Base-by-base conservation (phyloP, 2,113 vertebrate species). In the Charina bottae region DNA sequence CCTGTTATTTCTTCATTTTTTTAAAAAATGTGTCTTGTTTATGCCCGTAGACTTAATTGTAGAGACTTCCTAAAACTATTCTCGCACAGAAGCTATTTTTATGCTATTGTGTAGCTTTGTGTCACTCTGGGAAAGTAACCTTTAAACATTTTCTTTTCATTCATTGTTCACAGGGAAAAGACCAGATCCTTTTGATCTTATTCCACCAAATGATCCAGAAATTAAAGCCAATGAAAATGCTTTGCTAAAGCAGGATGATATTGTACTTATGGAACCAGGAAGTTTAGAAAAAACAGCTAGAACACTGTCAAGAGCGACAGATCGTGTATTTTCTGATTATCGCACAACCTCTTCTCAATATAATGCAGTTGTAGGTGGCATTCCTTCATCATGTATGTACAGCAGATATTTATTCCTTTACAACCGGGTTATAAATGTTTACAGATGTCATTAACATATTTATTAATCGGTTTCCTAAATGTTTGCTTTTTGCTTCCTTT, bases 321-420 rank as follows among this genome's bases (percentile, higher is more conserved):
- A 94, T 78, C 3, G 7, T 6, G 94, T 93, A 23, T 96, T 96
- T 92, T 60, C 96, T 53, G 90, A 95, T 93, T 98, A 98, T 90
- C 90, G 68, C 72, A 98, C 98, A 93, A 95, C 97, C 1, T 98
- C 98, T 56, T 98, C 98, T 78, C 92, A 97, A 85, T 98, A 98
- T 55, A 97, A 93, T 42, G 97, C 97, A 0, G 91, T 94, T 19
- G 93, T 97, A 1, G 97, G 97, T 24, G 95, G 91, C 56, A 84
- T 86, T 11, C 83, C 95, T 58, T 11, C 96, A 90, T 46, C 93
- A 5, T 95, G 98, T 99, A 95, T 97, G 98, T 97, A 87, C 59
- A 90, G 83, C 56, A 26, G 59, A 23, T 83, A 1, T 91, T n/a
- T 28, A 33, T 37, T 78, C 88, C 60, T 26, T 94, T 15, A 26